Conservation (phyloP, 2,888 invertebrate species). For the Beris morrisii region DNA sequence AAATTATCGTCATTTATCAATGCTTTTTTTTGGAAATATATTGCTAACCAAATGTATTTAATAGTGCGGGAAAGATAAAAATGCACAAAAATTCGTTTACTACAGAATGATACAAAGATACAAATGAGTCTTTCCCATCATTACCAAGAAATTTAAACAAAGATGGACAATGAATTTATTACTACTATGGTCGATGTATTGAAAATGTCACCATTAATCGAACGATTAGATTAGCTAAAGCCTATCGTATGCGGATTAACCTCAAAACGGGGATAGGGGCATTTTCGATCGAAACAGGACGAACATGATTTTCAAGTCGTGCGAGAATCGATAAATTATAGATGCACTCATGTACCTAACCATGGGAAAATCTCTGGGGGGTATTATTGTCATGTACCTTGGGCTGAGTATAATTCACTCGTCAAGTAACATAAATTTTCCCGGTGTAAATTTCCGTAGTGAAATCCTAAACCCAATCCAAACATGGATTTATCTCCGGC, state of each 20-base stretch:
- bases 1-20: conserved; percentile 30
- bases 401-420: conserved; percentile 40
- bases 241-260: too few species aligned
- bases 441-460: conserved; percentile 41
- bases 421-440: conserved; percentile 42
- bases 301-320: conserved; percentile 22
- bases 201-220: too few species aligned
- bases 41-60: too few species aligned
- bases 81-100: too few species aligned
- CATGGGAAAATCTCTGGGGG: background rate
- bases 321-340: conserved; percentile 29
- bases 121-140: too few species aligned
- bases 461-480: conserved; percentile 42
- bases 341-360: conserved; percentile 12
- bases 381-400: conserved; percentile 28
- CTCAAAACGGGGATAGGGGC: background rate
- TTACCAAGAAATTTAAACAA: too few species aligned
- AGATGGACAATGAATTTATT: too few species aligned
- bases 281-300: conserved; percentile 12
- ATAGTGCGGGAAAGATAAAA: too few species aligned
- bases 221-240: too few species aligned
- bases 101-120: too few species aligned
- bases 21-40: too few species aligned
- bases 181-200: too few species aligned
- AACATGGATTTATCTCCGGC: conserved; percentile 43